These are phyloP conservation scores for Parnassius apollo DNA, from an alignment of 2,888 invertebrate genomes.

Conservation along the genomic window DNA sequence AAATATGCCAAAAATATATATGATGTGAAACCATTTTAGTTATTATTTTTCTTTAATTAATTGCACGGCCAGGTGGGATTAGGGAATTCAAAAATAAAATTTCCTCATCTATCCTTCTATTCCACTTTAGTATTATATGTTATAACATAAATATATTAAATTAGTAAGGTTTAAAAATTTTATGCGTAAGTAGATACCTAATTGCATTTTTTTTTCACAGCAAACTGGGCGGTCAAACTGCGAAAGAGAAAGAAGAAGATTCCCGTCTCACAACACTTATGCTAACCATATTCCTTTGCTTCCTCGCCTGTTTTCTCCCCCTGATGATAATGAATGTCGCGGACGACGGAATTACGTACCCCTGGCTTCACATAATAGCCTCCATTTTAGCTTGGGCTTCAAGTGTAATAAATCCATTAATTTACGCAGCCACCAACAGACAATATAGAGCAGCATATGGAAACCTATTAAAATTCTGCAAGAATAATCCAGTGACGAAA, in stretches of 20 bases:
- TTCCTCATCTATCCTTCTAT: too few relatives aligned
- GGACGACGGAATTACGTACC: slow-evolving; percentile 87
- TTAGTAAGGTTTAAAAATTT: too few relatives aligned
- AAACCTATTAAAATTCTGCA: slow-evolving; percentile 73
- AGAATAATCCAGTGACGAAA: slow-evolving; percentile 58
- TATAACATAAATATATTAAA: too few relatives aligned
- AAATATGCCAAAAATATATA: too few relatives aligned
- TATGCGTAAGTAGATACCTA: too few relatives aligned
- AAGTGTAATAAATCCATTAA: slow-evolving; percentile 93
- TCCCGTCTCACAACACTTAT: slow-evolving; percentile 91
- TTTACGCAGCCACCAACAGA: slow-evolving; percentile 94
- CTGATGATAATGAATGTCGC: slow-evolving; percentile 94
- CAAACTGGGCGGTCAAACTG: slow-evolving; percentile 73
- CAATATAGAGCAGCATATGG: slow-evolving; percentile 86
- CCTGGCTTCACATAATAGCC: slow-evolving; percentile 90
- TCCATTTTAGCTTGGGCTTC: slow-evolving; percentile 95
- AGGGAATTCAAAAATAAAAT: too few relatives aligned
- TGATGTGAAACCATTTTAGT: too few relatives aligned
- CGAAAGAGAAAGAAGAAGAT: slow-evolving; percentile 84
- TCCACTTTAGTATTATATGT: too few relatives aligned
- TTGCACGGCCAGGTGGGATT: too few relatives aligned
- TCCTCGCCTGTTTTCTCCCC: slow-evolving; percentile 92
- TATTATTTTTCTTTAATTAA: too few relatives aligned
- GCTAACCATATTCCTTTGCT: slow-evolving; percentile 93
- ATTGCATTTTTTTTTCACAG: slow-evolving; percentile 46